Evolutionary conservation across 2,888 invertebrate genomes (phyloP), one percentile per base, ranked within the genome.

Genomic region (Arge pagana): DNA sequence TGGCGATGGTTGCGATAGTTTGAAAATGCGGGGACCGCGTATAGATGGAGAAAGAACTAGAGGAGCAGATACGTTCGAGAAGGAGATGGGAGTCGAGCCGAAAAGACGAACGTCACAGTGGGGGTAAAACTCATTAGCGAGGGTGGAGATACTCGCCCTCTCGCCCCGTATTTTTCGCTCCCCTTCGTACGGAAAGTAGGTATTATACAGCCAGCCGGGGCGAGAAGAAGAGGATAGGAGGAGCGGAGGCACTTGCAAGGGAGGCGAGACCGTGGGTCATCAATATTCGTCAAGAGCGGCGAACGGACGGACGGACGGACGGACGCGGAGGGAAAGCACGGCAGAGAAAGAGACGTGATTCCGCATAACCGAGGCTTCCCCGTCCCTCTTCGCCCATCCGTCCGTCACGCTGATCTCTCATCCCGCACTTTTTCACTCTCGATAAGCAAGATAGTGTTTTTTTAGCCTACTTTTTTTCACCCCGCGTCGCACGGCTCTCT

Each of bases 241-340:
- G 42, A 41, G 30, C 28, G 40, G 31, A 23, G 35, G 11, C 13
- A 21, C 10, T 13, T 5, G 10, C 19, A 48, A 24, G 48, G 33
- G 37, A 31, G 28, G 19, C 23, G 21, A 26, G 48, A 10, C 19
- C 28, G 15, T 11, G 19, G 45, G 59, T 62, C 64, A 64, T 63
- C 61, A 64, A 63, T 64, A 63, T 56, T 59, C 61, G 63, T 64
- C 61, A 63, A 37, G 50, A 36, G 50, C 54, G 59, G 60, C 61
- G 60, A 58, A 56, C 40, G 57, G 51, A 8, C 35, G 42, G 53
- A 10, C 7, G 23, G 39, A 37, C 19, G 43, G 39, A 39, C 45
- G 48, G 39, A 30, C 45, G 37, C 43, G 41, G 43, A 16, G 42
- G n/a, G 40, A 39, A 50, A 50, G 39, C 33, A 50, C 19, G 48